Evolutionary conservation across 2,888 invertebrate species (phyloP), one percentile per base, ranked within the genome.

Genomic region (Osedax frankpressi): DNA sequence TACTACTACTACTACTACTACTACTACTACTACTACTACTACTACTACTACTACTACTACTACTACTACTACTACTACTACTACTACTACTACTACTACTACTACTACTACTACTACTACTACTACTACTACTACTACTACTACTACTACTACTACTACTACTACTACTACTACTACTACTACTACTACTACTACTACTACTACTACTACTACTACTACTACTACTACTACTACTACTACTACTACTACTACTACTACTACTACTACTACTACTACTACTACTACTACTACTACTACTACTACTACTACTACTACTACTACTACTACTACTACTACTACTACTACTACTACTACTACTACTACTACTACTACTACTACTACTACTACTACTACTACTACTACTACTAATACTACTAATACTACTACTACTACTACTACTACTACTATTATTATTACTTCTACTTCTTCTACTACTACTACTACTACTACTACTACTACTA

Each of bases 191-290:
- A 68, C 68, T 68, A 68, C 68, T 1, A 68, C 68, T 68, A 68
- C 68, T 68, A 68, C 2, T 1, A 68, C 68, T 68, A 68, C 68
- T 68, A 68, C 1, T 68, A 68, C 68, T 68, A 68, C 68, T 68
- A 68, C 68, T 68, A 68, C 68, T 68, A 68, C 68, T 68, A 68
- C 68, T 68, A 68, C 68, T 68, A 68, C 68, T n/a, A 68, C 68
- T 68, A 68, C 68, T 68, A 68, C 24, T 68, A 68, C 68, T 68
- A 68, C 68, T 44, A 44, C 19, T 44, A 44, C 19, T 44, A 44
- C 44, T 11, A 44, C 19, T 44, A 44, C 19, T 44, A 44, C 19
- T 44, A 44, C 44, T 11, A 44, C 19, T 44, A 44, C 19, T 44
- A 11, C 19, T 44, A 44, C 19, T 44, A 44, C 11, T 44, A 44